These are phyloP conservation scores for Ascidia mentula DNA, from an alignment of 23 tunicate species.

Conservation along the genomic window DNA sequence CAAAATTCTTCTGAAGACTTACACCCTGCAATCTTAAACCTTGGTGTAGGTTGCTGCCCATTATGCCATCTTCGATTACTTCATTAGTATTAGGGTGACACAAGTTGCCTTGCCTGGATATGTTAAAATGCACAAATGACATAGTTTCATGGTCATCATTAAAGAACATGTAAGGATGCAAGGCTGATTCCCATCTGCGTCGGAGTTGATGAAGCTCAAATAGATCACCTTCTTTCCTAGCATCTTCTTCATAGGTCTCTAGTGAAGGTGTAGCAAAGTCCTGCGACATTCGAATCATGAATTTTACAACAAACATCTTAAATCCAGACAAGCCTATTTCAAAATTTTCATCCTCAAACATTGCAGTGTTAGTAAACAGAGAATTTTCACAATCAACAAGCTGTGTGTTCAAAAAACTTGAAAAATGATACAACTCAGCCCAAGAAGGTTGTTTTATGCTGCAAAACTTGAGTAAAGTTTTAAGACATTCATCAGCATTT, in stretches of 20 bases:
- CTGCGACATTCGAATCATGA: conserved; percentile 70
- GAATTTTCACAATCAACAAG: conserved; percentile 64
- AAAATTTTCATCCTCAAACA: neutral
- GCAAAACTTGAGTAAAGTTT: conserved; percentile 42
- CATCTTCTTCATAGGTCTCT: conserved; percentile 1
- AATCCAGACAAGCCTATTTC: conserved; percentile 35
- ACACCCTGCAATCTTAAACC: conserved; percentile 39
- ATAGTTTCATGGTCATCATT: conserved; percentile 48
- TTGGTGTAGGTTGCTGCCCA: conserved; percentile 6
- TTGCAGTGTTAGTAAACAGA: conserved; percentile 15
- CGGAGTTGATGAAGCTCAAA: conserved; percentile 44
- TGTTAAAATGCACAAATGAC: conserved; percentile 60
- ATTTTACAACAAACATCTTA: conserved; percentile 48
- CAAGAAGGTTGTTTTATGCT: conserved; percentile 57
- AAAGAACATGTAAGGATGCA: conserved; percentile 68
- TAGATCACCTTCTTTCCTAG: neutral
- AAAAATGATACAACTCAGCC: conserved; percentile 54
- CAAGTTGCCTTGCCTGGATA: conserved; percentile 38
- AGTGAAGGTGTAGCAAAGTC: conserved; percentile 72
- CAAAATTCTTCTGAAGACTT: conserved; percentile 39
- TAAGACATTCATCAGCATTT: conserved; percentile 34
- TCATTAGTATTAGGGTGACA: conserved; percentile 27
- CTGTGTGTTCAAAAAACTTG: conserved; percentile 51
- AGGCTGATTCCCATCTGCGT: conserved; percentile 44
- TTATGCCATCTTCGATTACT: conserved; percentile 22